Evolutionary conservation across 2,888 invertebrate species (phyloP).

Genomic region (Sceliomorpha sp.): DNA sequence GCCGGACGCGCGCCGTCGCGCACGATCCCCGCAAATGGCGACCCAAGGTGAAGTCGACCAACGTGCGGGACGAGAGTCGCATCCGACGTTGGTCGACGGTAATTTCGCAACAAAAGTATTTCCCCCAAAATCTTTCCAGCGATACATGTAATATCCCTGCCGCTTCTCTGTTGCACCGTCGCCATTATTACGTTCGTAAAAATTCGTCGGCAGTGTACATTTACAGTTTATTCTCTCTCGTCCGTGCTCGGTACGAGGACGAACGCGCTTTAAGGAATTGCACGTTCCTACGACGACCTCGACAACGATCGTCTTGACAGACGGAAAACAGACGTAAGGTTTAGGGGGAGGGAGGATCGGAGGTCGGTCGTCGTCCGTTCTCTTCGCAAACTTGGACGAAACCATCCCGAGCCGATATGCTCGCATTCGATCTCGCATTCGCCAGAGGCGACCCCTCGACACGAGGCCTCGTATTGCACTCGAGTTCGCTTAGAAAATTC

Average conservation of each 20-base stretch:
- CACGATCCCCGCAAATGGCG: too few species aligned
- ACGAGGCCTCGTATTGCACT: too few species aligned
- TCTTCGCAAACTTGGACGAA: too few species aligned
- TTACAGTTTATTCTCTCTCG: constrained; percentile 11
- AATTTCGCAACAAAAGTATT: too few species aligned
- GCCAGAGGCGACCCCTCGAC: too few species aligned
- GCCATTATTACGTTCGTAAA: constrained; percentile 12
- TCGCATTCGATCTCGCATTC: too few species aligned
- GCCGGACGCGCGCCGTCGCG: too few species aligned
- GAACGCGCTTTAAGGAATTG: constrained; percentile 55
- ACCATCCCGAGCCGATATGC: too few species aligned
- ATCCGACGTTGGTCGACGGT: neutral
- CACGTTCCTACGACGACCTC: constrained; percentile 55
- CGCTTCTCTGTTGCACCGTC: constrained; percentile 13
- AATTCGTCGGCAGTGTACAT: constrained; percentile 51
- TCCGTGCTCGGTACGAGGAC: constrained; percentile 12
- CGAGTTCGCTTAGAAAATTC: too few species aligned
- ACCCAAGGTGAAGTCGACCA: too few species aligned
- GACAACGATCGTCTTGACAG: neutral
- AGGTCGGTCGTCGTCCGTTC: neutral
- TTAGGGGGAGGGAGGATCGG: neutral
- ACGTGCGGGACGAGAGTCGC: constrained; percentile 38
- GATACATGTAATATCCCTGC: constrained; percentile 1
- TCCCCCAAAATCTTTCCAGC: neutral
- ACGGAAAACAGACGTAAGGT: neutral